Base-by-base conservation (phyloP, 2,888 invertebrate genomes). In the Heteromyza rotundicornis region DNA sequence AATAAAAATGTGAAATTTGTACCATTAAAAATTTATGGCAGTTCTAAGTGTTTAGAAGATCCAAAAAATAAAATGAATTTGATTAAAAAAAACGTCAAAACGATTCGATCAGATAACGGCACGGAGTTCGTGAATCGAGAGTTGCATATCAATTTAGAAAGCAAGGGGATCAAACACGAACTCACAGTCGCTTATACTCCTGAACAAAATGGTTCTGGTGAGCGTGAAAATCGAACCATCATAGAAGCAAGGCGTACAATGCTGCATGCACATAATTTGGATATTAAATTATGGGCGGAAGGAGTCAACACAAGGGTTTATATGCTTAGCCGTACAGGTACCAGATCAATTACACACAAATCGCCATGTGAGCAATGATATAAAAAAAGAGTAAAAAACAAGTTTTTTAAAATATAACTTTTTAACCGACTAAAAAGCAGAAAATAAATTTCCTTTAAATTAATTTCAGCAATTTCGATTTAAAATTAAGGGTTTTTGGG, bases 281-380 rank as follows among this genome's bases (percentile, higher is more conserved):
- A 59, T 2, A 63, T 64, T 22, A 64, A 63, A 19, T 64, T 80
- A 2, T 81, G 80, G 81, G 78, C 79, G n/a, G 81, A 82, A 68
- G 73, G n/a, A n/a, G n/a, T n/a, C n/a, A n/a, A n/a, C 12, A 69
- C 71, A 12, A 73, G 72, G 14, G 62, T 59, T 17, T 68, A 67
- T 55, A 47, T 72, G 14, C 62, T 67, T 50, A 77, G 76, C 50
- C 57, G 68, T 32, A 49, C 54, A 14, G 57, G 57, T 3, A 57
- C 57, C 1, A 59, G 52, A 8, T 16, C 20, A n/a, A 19, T 61
- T 7, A 40, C 64, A 3, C 16, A 60, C n/a, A 66, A 67, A 62
- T 77, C 78, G 1, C 79, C 82, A 1, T 72, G 71, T 60, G 79
- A 83, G 64, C n/a, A 73, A n/a, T 82, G 81, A 80, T 65, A 68